A percentile compares a stretch with the other conserved stretches of the same genome.
These are phyloP conservation scores for Arrhamphus sclerolepis DNA, from an alignment of 2,797 vertebrate genomes.

Conservation along the genomic window DNA sequence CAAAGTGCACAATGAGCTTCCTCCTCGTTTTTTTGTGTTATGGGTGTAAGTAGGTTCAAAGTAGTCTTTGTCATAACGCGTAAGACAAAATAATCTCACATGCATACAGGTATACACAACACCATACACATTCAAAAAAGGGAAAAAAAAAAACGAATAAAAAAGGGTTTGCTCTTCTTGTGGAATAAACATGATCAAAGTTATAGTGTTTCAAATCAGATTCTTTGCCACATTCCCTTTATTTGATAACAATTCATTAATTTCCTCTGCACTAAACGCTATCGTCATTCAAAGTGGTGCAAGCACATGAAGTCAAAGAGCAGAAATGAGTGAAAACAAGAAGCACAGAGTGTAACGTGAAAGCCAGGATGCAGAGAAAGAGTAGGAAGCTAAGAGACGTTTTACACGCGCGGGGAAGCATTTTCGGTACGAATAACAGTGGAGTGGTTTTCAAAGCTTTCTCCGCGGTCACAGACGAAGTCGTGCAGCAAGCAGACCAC, in stretches of 20 bases:
- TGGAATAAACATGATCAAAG: constrained; percentile 55
- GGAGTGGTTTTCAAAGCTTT: constrained; percentile 43
- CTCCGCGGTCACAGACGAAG: constrained; percentile 38
- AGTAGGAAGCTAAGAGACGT: neutral
- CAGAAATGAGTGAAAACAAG: constrained; percentile 18
- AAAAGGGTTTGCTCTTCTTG: constrained; percentile 38
- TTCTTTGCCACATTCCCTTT: constrained; percentile 69
- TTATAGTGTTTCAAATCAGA: constrained; percentile 57
- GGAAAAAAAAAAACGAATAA: constrained; percentile 17
- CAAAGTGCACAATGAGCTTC: constrained; percentile 90
- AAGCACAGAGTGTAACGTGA: constrained; percentile 12
- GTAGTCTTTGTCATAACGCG: constrained; percentile 60
- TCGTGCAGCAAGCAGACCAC: constrained; percentile 28
- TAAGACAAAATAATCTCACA: constrained; percentile 47
- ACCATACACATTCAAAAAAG: constrained; percentile 57
- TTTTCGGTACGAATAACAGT: constrained; percentile 13
- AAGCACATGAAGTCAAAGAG: constrained; percentile 13
- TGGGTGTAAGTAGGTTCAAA: constrained; percentile 53
- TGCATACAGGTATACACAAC: constrained; percentile 45
- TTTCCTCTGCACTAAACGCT: constrained; percentile 16
- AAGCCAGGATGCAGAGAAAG: constrained; percentile 6
- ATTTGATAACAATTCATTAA: constrained; percentile 36
- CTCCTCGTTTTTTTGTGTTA: constrained; percentile 52
- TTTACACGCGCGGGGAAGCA: constrained; percentile 2
- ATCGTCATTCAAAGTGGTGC: constrained; percentile 26